Conservation (phyloP, 1,140 invertebrate genomes). For the Drosophila trapezifrons region DNA sequence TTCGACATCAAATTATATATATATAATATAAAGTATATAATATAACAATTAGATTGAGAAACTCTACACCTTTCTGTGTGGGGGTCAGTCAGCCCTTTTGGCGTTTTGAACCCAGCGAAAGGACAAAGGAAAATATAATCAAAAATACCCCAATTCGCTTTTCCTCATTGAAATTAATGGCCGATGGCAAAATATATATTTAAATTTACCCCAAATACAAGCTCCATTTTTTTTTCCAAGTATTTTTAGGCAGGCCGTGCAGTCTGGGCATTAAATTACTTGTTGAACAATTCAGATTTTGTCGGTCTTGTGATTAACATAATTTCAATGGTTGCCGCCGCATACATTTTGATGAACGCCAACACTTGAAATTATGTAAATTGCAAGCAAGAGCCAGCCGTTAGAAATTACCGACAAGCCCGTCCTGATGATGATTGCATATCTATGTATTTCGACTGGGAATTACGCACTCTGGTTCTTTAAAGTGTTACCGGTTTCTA, state of each 20-base stretch:
- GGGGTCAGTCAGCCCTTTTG: conserved; percentile 3
- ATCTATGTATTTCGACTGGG: neutral
- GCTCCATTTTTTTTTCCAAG: neutral
- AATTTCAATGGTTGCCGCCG: conserved; percentile 32
- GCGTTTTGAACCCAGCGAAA: too few relatives aligned
- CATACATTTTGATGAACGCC: conserved; percentile 21
- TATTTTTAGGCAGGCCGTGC: conserved; percentile 4
- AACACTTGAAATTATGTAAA: conserved; percentile 46
- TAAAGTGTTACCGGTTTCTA: conserved; percentile 4
- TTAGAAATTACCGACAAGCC: conserved; percentile 9
- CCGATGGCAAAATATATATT: conserved; percentile 11
- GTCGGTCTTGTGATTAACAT: conserved; percentile 36
- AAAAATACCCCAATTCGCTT: neutral
- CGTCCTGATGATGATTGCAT: conserved; percentile 34
- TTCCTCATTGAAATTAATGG: neutral
- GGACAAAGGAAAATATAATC: conserved; percentile 9
- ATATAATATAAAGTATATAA: conserved; percentile 2
- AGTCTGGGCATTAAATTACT: conserved; percentile 23
- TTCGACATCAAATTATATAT: too few relatives aligned
- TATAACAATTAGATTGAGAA: conserved; percentile 12
- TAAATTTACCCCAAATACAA: conserved; percentile 13
- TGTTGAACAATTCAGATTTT: conserved; percentile 38
- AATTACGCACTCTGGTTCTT: neutral
- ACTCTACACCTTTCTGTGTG: conserved; percentile 1
- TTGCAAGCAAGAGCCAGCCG: conserved; percentile 11